Evolutionary conservation across 2,888 invertebrate species (phyloP), one percentile per base, ranked within the genome.

Genomic region (Saturnia pavonia): DNA sequence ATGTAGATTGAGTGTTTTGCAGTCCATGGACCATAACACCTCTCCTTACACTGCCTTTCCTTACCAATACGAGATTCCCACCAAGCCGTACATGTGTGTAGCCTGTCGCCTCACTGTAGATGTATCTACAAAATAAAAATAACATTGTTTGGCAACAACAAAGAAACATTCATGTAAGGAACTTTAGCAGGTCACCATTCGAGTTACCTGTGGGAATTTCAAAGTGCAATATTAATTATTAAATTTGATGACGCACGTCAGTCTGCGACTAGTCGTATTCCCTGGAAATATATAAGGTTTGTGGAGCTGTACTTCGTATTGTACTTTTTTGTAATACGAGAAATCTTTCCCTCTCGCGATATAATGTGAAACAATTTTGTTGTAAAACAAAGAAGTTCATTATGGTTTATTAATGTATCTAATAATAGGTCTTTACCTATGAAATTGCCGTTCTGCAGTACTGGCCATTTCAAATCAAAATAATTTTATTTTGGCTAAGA

Each of bases 201-300:
- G 40, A 3, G 65, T n/a, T 40, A 40, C 40, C 40, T 9, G 65
- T 65, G 65, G 65, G 65, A 65, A 65, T 65, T 65, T 40, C 40
- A 40, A 7, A 34, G 40, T 65, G 65, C 65, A n/a, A n/a, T 19
- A n/a, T 65, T 14, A 65, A 40, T 65, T 19, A 65, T 65, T 65
- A 0, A 65, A n/a, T 40, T 40, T 19, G 8, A 65, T 40, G 40
- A 40, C 65, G 65, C n/a, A 65, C 65, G n/a, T 34, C 19, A 22
- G 16, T 19, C 1, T 25, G 16, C 25, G 57, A 25, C 16, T 57
- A 25, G 25, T 51, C 48, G 19, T 57, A 25, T 57, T 25, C 27
- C 1, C 57, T 60, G 57, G 48, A 48, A 48, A 48, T 19, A 19
- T 34, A 34, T 34, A 34, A 6, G 34, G 34, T 2, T 34, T 4